Evolutionary conservation across 2,113 vertebrate species (phyloP).

Genomic region (Xiphophorus hellerii): DNA sequence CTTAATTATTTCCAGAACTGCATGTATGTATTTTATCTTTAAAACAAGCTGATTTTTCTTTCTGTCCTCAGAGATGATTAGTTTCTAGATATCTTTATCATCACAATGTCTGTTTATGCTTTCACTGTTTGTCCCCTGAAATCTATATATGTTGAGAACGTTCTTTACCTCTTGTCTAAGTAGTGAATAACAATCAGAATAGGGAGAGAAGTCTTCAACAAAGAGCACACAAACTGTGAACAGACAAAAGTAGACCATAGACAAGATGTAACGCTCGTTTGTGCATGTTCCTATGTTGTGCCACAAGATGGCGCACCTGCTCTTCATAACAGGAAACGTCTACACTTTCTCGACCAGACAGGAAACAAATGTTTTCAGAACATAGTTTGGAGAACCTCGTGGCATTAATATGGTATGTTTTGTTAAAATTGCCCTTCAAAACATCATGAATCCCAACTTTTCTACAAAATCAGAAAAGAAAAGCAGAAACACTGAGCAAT

Average conservation of each 20-base stretch:
- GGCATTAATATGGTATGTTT: not conserved
- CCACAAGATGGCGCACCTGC: conserved; percentile 58
- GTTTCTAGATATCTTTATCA: not conserved
- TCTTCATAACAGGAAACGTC: not conserved
- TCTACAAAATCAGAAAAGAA: too few species aligned
- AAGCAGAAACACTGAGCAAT: too few species aligned
- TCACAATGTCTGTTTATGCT: not conserved
- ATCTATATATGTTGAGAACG: not conserved
- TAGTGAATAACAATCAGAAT: not conserved
- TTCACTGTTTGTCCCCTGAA: not conserved
- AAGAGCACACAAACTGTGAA: not conserved
- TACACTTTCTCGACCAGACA: not conserved
- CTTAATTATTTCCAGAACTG: too few species aligned
- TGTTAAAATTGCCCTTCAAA: too few species aligned
- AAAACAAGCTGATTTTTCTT: not conserved
- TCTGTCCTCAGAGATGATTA: not conserved
- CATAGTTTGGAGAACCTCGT: not conserved
- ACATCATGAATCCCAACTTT: too few species aligned
- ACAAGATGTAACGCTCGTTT: not conserved
- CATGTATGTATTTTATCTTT: too few species aligned
- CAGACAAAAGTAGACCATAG: not conserved
- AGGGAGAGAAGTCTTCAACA: not conserved
- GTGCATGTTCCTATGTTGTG: not conserved
- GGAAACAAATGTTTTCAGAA: not conserved
- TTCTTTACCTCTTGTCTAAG: not conserved